Evolutionary conservation across 2,797 vertebrate species (phyloP).

Genomic region (Siniperca obscura): DNA sequence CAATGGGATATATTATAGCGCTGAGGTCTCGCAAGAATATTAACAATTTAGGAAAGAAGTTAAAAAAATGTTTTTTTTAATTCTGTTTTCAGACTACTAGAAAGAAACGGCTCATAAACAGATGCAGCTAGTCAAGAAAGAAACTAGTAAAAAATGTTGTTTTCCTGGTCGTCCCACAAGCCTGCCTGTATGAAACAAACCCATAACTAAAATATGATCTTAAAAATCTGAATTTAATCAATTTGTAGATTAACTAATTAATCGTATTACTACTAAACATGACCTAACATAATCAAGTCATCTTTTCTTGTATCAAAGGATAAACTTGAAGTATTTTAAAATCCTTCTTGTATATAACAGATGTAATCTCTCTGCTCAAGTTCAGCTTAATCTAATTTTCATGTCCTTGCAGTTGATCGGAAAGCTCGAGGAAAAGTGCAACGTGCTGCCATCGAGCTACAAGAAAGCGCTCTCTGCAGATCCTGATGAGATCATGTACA

Average conservation of each 20-base stretch:
- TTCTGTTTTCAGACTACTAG: background rate
- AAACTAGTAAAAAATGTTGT: too few relatives aligned
- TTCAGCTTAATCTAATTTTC: background rate
- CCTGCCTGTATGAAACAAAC: background rate
- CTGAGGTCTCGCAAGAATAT: background rate
- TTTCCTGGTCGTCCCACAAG: background rate
- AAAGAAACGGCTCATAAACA: background rate
- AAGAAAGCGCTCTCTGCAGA: constrained; percentile 90
- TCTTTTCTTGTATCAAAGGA: background rate
- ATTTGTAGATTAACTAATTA: too few relatives aligned
- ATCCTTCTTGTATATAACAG: background rate
- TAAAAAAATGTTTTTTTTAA: background rate
- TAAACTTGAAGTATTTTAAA: background rate
- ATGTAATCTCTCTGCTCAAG: background rate
- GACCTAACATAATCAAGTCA: background rate
- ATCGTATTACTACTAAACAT: background rate
- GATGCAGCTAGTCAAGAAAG: too few relatives aligned
- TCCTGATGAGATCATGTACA: constrained; percentile 90
- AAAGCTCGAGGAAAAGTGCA: constrained; percentile 90
- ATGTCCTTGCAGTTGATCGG: constrained; percentile 84
- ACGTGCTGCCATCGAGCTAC: constrained; percentile 84
- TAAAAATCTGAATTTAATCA: background rate
- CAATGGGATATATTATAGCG: background rate
- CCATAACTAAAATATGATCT: background rate
- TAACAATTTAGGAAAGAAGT: background rate